Conservation (phyloP, 2,113 vertebrate genomes). For the Clarias magur region DNA sequence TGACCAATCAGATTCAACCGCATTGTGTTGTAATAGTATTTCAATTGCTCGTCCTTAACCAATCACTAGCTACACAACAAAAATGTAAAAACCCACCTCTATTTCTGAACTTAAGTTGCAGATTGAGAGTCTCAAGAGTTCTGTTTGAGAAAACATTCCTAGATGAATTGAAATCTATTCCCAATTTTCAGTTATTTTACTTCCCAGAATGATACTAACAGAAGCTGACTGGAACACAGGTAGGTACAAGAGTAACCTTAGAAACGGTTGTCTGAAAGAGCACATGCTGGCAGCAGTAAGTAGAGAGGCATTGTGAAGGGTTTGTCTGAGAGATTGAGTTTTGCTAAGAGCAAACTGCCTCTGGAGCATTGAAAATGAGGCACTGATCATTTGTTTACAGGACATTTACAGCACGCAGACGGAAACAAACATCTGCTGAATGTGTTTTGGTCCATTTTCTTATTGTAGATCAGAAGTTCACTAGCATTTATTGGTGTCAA, state of each 20-base stretch:
- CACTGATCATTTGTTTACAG: conserved; percentile 27
- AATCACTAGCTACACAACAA: background rate
- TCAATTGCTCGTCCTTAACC: background rate
- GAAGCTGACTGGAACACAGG: background rate
- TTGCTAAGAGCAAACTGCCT: conserved; percentile 16
- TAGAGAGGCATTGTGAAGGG: background rate
- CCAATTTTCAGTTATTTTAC: background rate
- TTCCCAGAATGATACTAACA: background rate
- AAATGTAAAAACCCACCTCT: no score
- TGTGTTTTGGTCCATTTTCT: background rate
- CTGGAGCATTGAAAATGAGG: conserved; percentile 1
- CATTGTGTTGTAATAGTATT: background rate
- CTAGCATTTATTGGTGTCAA: conserved; percentile 9
- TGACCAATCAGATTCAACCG: background rate
- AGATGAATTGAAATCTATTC: background rate
- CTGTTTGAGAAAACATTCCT: background rate
- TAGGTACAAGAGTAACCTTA: conserved; percentile 4
- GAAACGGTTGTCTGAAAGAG: conserved; percentile 10
- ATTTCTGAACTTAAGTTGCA: background rate
- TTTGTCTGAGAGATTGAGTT: conserved; percentile 17
- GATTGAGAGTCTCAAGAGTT: background rate
- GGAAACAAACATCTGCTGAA: conserved; percentile 16
- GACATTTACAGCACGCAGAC: conserved; percentile 19
- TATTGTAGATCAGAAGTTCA: background rate
- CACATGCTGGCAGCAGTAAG: background rate